Evolutionary conservation across 2,888 invertebrate genomes (phyloP), one percentile per base, ranked within the genome.

Genomic region (Diabrotica balteata): DNA sequence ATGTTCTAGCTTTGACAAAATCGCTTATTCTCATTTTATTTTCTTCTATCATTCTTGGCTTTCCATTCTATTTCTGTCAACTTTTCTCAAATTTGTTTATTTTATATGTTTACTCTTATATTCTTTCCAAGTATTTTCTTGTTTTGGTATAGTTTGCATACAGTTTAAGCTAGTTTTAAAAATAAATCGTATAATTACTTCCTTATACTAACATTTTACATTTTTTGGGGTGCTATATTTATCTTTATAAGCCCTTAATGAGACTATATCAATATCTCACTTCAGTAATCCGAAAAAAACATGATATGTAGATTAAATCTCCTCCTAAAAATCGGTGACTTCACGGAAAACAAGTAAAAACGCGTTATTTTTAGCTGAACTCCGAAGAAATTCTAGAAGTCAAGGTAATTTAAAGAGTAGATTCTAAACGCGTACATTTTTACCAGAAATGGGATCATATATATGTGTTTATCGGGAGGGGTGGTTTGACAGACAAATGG

Each of bases 331-430:
- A 73, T 75, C 73, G 73, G 74, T 75, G 70, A 71, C 68, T 76
- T 76, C 74, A 74, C 70, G 75, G 72, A 76, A 76, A 75, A 74
- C 71, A 70, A 72, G 69, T 65, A 63, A 65, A 66, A 52, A 53
- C 63, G 52, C 60, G 63, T 68, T 76, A 76, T 76, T 75, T 76
- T 73, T 74, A 73, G 75, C 66, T 76, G 75, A 76, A 76, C 77
- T 75, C 77, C 77, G 78, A 80, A 57, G 45, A 45, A 78, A 82
- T 82, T 81, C 81, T 82, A 82, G 82, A 82, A 82, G 83, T 83
- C 83, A 82, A 82, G 82, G 83, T 83, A 82, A 83, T 83, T 83
- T 82, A 82, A 79, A 80, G 79, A 79, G 80, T 79, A 79, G 79
- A 66, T 73, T 72, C 70, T 73, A 74, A 78, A 81, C 81, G 81